These are phyloP conservation scores for Gymnocypris eckloni DNA, from an alignment of 2,797 vertebrate species.

Conservation along the genomic window DNA sequence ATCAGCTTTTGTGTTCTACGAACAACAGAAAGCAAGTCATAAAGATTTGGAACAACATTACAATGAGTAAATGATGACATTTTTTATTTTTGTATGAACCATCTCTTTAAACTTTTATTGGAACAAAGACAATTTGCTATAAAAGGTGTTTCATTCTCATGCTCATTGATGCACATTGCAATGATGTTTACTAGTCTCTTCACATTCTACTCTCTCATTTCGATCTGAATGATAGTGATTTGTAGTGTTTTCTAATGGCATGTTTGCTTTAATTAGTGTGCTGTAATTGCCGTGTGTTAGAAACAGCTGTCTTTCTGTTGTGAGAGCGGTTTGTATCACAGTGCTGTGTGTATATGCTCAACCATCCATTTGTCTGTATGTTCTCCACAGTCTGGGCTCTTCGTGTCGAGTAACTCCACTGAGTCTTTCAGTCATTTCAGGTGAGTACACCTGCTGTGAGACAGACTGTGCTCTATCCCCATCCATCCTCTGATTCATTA, in stretches of 20 bases:
- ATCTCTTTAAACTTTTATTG: constrained; percentile 25
- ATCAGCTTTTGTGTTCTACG: background rate
- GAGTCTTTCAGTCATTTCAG: constrained; percentile 37
- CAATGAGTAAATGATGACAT: background rate
- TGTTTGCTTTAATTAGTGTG: constrained; percentile 58
- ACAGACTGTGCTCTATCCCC: background rate
- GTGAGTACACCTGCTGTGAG: constrained; percentile 37
- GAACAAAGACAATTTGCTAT: constrained; percentile 24
- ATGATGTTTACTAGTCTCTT: constrained; percentile 35
- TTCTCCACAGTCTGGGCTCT: constrained; percentile 42
- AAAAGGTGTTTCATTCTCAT: constrained; percentile 27
- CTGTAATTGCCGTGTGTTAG: constrained; percentile 55
- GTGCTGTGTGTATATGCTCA: constrained; percentile 24
- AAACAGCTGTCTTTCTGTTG: constrained; percentile 58
- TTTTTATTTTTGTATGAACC: background rate
- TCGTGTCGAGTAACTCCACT: background rate
- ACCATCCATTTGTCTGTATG: constrained; percentile 9
- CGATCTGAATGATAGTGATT: constrained; percentile 40
- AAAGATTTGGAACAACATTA: background rate
- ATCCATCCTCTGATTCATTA: constrained; percentile 28
- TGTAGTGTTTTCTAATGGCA: constrained; percentile 48
- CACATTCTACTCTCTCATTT: constrained; percentile 18
- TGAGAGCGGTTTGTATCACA: constrained; percentile 19
- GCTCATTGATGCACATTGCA: constrained; percentile 27
- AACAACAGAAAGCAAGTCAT: background rate